phyloP scores from a whole-genome alignment of 1,140 invertebrate genomes.

The Myzus persicae region DNA sequence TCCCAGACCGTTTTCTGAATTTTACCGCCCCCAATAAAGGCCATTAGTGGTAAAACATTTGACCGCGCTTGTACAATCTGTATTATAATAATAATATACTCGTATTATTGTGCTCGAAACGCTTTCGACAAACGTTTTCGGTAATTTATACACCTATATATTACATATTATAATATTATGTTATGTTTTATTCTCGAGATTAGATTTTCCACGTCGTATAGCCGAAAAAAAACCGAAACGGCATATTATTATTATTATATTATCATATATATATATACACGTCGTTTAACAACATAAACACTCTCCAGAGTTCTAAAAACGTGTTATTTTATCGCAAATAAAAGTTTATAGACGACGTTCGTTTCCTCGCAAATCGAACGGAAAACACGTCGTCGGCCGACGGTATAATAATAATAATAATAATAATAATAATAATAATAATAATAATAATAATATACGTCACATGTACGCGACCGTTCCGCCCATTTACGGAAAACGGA shows the following conservation, averaged over 20 bases:
- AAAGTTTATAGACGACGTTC: conserved; percentile 7
- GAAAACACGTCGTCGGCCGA: neutral
- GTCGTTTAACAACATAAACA: neutral
- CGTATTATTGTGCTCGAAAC: neutral
- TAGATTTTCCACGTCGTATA: neutral
- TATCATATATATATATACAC: neutral
- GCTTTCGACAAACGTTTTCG: neutral
- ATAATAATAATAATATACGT: neutral
- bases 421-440: neutral
- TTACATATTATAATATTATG: neutral
- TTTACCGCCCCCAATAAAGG: neutral
- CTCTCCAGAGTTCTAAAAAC: neutral
- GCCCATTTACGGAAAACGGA: neutral
- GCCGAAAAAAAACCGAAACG: neutral
- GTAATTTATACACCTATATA: neutral
- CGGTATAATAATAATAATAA: conserved; percentile 10
- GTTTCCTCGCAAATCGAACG: neutral
- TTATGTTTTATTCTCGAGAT: neutral
- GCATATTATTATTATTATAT: neutral
- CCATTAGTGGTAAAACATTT: neutral
- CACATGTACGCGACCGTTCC: neutral
- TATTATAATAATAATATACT: neutral
- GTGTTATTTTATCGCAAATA: neutral
- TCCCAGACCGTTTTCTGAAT: neutral
- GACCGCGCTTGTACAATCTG: neutral